phyloP scores from a whole-genome alignment of 2,888 invertebrate genomes.

The Drosophila paranaensis region DNA sequence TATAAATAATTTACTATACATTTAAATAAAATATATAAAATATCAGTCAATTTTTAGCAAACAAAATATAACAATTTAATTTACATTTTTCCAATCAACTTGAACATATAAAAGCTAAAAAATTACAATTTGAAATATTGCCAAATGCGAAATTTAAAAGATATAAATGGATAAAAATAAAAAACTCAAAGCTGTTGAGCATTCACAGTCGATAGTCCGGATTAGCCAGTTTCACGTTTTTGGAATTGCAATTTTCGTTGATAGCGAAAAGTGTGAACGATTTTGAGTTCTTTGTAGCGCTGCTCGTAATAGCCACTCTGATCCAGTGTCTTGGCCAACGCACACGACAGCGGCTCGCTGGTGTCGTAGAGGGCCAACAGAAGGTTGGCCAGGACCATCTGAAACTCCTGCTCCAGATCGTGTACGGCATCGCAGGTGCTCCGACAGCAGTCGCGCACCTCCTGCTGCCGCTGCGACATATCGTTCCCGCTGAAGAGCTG shows the following conservation, averaged over 20 bases:
- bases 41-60: neutral
- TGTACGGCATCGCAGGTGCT: constrained; percentile 27
- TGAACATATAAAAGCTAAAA: neutral
- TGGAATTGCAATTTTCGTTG: neutral
- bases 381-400: constrained; percentile 28
- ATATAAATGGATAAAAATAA: neutral
- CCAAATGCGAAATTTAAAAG: neutral
- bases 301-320: neutral
- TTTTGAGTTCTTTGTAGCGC: neutral
- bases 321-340: constrained; percentile 35
- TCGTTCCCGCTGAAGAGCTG: neutral
- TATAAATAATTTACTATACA: too few species aligned
- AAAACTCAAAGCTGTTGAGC: neutral
- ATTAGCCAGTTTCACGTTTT: too few species aligned
- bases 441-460: constrained; percentile 32
- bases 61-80: neutral
- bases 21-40: neutral
- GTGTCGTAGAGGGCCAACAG: constrained; percentile 12
- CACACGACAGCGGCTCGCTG: neutral
- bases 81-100: neutral
- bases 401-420: constrained; percentile 25
- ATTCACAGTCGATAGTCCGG: neutral
- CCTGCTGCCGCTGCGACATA: neutral
- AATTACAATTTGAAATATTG: neutral
- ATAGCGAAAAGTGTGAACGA: constrained; percentile 6